Base-by-base conservation (phyloP, 2,113 vertebrate genomes). In the Australoheros scitulus region DNA sequence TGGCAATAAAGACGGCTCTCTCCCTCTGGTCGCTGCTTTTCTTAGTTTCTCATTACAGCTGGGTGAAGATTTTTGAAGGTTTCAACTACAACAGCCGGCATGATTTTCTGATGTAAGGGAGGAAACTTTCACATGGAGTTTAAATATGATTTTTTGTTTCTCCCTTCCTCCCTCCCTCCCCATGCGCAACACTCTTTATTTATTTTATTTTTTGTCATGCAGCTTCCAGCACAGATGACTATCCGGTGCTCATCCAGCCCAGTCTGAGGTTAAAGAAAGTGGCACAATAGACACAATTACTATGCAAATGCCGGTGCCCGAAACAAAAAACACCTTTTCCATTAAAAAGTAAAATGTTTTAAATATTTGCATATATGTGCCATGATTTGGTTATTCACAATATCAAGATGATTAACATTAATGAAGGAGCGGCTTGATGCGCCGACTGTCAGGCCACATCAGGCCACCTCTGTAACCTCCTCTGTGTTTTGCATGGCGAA, bases 1-100 rank as follows among this genome's bases (percentile, higher is more conserved):
- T 85, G 93, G 93, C 93, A 94, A 95, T 95, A 95, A 95, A 96
- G 93, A 84, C 82, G 41, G 60, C 90, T 74, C 87, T 81, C 68
- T 47, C 50, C 34, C 88, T 87, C 88, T 80, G 82, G 65, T 91
- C 78, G 61, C 26, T 76, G 83, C 87, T 85, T 92, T 83, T 86
- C 89, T 94, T 88, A 90, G 88, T 89, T 92, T 91, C 92, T 93
- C 86, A 93, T 94, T 93, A 93, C 88, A 81, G 79, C 86, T 85
- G 43, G 47, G 75, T 50, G 84, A 81, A 82, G 63, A 91, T 87
- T 93, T 38, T 50, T 94, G 72, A 81, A 74, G 92, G 59, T 82
- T 87, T 87, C 56, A 65, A 82, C 81, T 86, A 85, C 68, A 74
- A 77, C 78, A 85, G 56, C 47, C 59, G 29, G n/a, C 32, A 29